Evolutionary conservation across 2,888 invertebrate genomes (phyloP).

Genomic region (Osmoderma eremita): DNA sequence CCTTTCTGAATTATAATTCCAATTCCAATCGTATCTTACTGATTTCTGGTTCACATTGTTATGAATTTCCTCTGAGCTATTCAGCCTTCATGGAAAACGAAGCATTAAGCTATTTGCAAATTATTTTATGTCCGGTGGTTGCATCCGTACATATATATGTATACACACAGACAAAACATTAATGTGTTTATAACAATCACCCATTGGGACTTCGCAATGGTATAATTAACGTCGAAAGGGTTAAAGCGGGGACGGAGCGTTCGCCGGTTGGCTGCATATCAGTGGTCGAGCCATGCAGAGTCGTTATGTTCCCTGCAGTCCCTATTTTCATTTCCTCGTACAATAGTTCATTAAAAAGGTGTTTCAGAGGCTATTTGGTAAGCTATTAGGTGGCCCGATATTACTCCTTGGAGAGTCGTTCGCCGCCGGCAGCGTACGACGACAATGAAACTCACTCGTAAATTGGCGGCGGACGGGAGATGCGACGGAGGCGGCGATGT

Average conservation of each 20-base stretch:
- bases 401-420: constrained; percentile 66
- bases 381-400: constrained; percentile 72
- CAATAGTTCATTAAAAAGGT: constrained; percentile 79
- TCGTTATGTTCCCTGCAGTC: constrained; percentile 52
- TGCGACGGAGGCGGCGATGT: constrained; percentile 28
- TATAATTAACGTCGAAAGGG: constrained; percentile 41
- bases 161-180: constrained; percentile 32
- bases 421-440: constrained; percentile 63
- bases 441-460: constrained; percentile 65
- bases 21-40: no score
- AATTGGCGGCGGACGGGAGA: constrained; percentile 57
- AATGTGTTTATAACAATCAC: constrained; percentile 42
- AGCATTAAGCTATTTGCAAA: constrained; percentile 23
- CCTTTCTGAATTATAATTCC: no score
- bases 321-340: constrained; percentile 66
- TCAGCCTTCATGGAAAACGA: not conserved
- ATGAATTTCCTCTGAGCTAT: not conserved
- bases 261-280: constrained; percentile 41
- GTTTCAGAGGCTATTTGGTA: constrained; percentile 77
- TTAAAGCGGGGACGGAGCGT: constrained; percentile 47
- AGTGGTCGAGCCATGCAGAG: constrained; percentile 34
- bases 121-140: constrained; percentile 3
- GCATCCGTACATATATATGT: not conserved
- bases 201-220: constrained; percentile 38
- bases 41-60: no score